Conservation (phyloP, 2,888 invertebrate species). For the Molanna angustata region DNA sequence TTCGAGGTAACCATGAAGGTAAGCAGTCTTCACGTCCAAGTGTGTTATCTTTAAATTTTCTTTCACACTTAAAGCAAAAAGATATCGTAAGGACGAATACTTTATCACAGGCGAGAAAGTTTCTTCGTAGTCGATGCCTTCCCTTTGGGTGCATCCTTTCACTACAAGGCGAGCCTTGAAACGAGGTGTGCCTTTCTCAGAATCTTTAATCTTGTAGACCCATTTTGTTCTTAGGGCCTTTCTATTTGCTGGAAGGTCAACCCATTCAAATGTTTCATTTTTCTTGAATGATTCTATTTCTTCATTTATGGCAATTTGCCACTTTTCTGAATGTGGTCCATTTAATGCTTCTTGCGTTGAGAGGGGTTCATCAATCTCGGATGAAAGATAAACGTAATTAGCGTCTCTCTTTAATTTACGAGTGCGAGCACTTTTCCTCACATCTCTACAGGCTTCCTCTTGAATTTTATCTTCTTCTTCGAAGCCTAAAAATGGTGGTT, state of each 20-base stretch:
- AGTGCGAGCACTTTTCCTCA: too few species aligned
- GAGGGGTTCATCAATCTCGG: too few species aligned
- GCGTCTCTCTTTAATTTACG: too few species aligned
- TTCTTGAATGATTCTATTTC: neutral
- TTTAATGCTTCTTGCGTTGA: neutral
- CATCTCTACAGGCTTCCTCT: too few species aligned
- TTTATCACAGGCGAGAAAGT: constrained; percentile 2
- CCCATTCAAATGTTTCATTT: neutral
- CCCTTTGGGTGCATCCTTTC: neutral
- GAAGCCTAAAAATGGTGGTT: too few species aligned
- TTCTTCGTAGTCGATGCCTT: neutral
- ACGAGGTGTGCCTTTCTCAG: neutral
- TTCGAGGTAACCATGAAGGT: neutral
- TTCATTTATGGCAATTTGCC: neutral
- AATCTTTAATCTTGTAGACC: constrained; percentile 1
- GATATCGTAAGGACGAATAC: neutral
- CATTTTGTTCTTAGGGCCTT: neutral
- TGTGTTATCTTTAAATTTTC: neutral
- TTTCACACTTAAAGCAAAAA: neutral
- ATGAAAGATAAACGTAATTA: too few species aligned
- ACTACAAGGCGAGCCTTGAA: neutral
- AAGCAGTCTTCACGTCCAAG: neutral
- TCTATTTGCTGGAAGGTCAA: neutral
- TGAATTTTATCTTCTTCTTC: too few species aligned
- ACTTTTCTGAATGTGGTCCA: neutral